Evolutionary conservation across 2,797 vertebrate genomes (phyloP), one percentile per base, ranked within the genome.

Genomic region (Ficedula albicollis): DNA sequence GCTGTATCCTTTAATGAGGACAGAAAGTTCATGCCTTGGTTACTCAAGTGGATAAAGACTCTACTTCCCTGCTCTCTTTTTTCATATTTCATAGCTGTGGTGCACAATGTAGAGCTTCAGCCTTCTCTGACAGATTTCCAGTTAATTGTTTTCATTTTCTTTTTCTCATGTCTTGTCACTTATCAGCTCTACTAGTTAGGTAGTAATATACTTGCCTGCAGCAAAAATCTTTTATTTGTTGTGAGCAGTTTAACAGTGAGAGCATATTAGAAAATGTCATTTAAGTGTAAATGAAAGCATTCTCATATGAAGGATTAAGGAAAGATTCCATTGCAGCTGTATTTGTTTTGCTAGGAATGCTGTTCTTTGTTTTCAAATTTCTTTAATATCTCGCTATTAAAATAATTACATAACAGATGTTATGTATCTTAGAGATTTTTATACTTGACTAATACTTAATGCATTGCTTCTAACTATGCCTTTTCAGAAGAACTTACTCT

Each of bases 71-170:
- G 43, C 39, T 74, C 9, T 66, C 13, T 59, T 19, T 59, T 59
- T 43, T 83, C 54, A 7, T 43, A 38, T 74, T 89, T 84, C 30
- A 18, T 72, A 54, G 52, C 38, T 64, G 34, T 59, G 15, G 12
- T 77, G 25, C 36, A 41, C 87, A 60, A 5, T 27, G 12, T 30
- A 67, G 49, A 94, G 38, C 51, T 84, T 90, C 39, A 75, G 67
- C 49, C 72, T 86, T 67, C 70, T 90, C 66, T 87, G 90, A 83
- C 84, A 86, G 68, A 59, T 89, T 85, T 91, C 38, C 68, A 77
- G 82, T 90, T 93, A 91, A 93, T 95, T 93, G 51, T 79, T 89
- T 95, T 80, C 11, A 11, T 92, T 89, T 94, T 92, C 76, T 81
- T 73, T 82, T 91, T 36, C 67, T 86, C 62, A 39, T 49, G 38